phyloP scores from a whole-genome alignment of 2,797 vertebrate species.

The Calcarius lapponicus region DNA sequence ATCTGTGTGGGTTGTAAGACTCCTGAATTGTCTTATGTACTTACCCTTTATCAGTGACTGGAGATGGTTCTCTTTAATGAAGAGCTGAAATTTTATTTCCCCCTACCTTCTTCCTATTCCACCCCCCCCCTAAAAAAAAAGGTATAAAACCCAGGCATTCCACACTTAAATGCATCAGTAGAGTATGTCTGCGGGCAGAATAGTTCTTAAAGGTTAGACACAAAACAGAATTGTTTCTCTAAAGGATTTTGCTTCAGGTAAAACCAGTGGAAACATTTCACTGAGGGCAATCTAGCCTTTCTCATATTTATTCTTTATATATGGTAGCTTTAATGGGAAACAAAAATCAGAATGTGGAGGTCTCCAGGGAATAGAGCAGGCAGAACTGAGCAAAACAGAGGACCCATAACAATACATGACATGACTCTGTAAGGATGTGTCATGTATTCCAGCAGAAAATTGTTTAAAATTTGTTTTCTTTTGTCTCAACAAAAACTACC shows the following conservation, averaged over 20 bases:
- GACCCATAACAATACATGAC: neutral
- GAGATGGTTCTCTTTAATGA: neutral
- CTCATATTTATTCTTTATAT: neutral
- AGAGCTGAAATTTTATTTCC: neutral
- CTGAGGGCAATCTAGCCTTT: neutral
- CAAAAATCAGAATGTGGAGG: neutral
- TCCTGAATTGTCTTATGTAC: neutral
- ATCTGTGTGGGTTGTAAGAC: neutral
- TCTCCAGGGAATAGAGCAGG: neutral
- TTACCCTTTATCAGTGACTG: neutral
- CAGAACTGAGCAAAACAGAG: neutral
- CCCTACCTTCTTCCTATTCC: neutral
- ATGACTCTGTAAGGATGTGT: neutral
- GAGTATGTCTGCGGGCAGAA: neutral
- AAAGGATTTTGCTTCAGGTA: neutral
- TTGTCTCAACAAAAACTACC: neutral
- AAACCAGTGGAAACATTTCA: neutral
- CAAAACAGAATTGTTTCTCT: neutral
- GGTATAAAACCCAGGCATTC: neutral
- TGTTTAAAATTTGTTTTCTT: neutral
- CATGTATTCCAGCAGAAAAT: neutral
- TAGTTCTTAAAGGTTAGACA: neutral
- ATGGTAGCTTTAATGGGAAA: neutral
- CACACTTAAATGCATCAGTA: neutral
- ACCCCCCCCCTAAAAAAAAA: neutral